These are phyloP conservation scores for Patella ulyssiponensis DNA, from an alignment of 2,888 invertebrate species.

Conservation along the genomic window DNA sequence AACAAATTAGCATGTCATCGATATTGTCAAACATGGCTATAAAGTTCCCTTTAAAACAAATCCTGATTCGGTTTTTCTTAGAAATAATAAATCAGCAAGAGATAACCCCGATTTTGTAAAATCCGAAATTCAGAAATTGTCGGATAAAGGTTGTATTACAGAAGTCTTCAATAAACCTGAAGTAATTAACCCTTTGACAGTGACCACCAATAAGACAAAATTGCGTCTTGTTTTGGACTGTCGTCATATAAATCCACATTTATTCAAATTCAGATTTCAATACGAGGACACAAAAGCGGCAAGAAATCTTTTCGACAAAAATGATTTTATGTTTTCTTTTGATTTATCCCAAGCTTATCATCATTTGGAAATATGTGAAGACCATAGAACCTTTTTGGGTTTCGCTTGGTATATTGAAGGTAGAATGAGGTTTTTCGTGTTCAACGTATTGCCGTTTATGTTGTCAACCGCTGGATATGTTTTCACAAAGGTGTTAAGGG, in stretches of 20 bases:
- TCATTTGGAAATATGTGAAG: slow-evolving; percentile 24
- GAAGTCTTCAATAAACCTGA: slow-evolving; percentile 14
- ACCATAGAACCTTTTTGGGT: slow-evolving; percentile 24
- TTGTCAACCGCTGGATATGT: slow-evolving; percentile 31
- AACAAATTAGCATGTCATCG: too few species aligned
- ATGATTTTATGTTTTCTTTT: slow-evolving; percentile 29
- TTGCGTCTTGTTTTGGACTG: slow-evolving; percentile 32
- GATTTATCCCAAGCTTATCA: slow-evolving; percentile 35
- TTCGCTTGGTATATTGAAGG: slow-evolving; percentile 22
- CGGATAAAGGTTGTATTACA: slow-evolving; percentile 31
- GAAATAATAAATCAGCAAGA: slow-evolving; percentile 34
- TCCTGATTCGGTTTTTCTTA: not conserved
- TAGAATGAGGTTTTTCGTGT: slow-evolving; percentile 28
- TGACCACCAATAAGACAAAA: slow-evolving; percentile 31
- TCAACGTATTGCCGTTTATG: slow-evolving; percentile 38
- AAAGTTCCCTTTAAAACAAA: too few species aligned
- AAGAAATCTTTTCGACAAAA: too few species aligned
- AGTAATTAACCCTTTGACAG: slow-evolving; percentile 27
- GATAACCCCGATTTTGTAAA: slow-evolving; percentile 32
- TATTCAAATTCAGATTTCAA: slow-evolving; percentile 30
- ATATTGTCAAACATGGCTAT: too few species aligned
- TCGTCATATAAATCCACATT: slow-evolving; percentile 30
- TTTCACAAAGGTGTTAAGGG: slow-evolving; percentile 17
- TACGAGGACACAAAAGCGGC: slow-evolving; percentile 27
- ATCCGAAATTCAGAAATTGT: slow-evolving; percentile 25